Conservation (phyloP, 2,113 vertebrate species). For the Mirza zaza region DNA sequence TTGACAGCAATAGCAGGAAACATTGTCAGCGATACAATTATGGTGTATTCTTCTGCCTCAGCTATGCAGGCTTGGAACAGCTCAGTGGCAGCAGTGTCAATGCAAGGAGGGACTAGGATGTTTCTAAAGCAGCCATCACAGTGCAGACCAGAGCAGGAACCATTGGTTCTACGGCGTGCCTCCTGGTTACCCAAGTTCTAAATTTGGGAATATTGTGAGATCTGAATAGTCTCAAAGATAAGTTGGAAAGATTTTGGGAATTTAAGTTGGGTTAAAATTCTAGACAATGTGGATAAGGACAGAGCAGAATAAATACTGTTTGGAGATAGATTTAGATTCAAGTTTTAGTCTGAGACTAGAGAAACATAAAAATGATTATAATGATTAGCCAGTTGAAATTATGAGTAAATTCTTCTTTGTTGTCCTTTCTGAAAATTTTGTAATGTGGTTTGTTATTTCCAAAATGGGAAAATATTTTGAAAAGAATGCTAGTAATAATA, state of each 20-base stretch:
- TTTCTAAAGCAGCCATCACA: too few relatives aligned
- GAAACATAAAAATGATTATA: not conserved
- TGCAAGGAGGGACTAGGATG: accelerated
- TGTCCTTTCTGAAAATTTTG: not conserved
- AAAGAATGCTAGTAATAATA: not conserved
- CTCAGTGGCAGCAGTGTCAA: not conserved
- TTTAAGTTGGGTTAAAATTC: not conserved
- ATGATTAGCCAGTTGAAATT: not conserved
- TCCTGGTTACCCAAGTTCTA: not conserved
- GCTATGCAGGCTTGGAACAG: not conserved
- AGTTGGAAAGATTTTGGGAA: not conserved
- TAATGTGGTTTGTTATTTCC: not conserved
- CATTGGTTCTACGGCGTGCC: not conserved
- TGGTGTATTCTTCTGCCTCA: not conserved
- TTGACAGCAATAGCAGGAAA: not conserved
- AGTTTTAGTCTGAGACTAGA: not conserved
- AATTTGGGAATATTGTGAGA: not conserved
- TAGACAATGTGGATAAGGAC: not conserved
- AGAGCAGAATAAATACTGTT: not conserved
- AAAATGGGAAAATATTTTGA: not conserved
- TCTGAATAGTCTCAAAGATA: not conserved
- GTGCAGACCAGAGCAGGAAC: not conserved
- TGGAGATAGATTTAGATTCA: not conserved
- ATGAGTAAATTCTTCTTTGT: not conserved
- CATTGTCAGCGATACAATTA: not conserved